Percentiles rank a stretch among this genome's conserved stretches.
Conservation (phyloP, 2,113 vertebrate genomes). For the Actinemys pallida region DNA sequence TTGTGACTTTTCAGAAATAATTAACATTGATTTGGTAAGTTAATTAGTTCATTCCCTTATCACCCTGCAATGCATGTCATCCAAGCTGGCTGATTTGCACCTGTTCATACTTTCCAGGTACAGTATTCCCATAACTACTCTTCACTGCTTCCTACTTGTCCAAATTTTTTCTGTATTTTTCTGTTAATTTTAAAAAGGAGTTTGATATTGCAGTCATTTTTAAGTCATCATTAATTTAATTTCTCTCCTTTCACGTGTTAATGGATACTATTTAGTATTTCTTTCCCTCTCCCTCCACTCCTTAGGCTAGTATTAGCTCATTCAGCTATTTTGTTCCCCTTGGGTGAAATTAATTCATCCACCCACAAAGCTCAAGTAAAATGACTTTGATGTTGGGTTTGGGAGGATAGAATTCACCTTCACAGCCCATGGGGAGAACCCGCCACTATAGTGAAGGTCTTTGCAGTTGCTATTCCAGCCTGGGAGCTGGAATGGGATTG, state of each 20-base stretch:
- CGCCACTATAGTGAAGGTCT: not conserved
- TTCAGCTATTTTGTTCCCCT: not conserved
- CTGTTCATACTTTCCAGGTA: not conserved
- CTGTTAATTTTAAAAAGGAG: not conserved
- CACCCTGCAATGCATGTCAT: not conserved
- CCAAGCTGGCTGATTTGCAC: not conserved
- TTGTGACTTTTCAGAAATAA: not conserved
- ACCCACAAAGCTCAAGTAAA: not conserved
- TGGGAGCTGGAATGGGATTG: not conserved
- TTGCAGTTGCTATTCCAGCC: not conserved
- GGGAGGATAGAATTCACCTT: not conserved
- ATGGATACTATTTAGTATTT: not conserved
- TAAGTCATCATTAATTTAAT: not conserved
- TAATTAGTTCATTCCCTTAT: not conserved
- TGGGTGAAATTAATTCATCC: conserved; percentile 9
- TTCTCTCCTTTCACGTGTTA: not conserved
- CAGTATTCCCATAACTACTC: not conserved
- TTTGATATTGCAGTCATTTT: not conserved
- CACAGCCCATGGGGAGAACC: not conserved
- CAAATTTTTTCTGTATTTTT: not conserved
- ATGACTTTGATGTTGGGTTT: not conserved
- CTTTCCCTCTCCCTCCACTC: not conserved
- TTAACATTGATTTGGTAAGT: not conserved
- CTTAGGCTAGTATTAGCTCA: not conserved
- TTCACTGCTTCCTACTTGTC: not conserved